Conservation (phyloP, 2,797 vertebrate genomes). For the Acanthiza pusilla region DNA sequence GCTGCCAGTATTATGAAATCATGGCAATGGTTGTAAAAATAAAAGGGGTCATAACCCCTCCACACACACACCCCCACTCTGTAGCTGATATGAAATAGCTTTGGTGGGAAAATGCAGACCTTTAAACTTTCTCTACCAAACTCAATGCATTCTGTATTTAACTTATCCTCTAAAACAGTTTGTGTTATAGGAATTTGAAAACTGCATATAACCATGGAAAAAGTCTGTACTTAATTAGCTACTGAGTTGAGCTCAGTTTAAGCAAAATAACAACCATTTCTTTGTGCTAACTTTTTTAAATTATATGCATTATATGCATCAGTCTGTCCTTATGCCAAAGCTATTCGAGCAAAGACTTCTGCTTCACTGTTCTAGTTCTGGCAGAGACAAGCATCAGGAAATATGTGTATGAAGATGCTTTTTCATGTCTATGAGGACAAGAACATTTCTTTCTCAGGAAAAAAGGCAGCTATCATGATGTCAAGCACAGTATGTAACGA, state of each 20-base stretch:
- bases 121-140: slow-evolving; percentile 80
- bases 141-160: slow-evolving; percentile 77
- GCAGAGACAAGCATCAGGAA: slow-evolving; percentile 17
- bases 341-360: neutral
- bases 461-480: neutral
- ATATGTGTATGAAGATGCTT: slow-evolving; percentile 25
- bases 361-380: slow-evolving; percentile 34
- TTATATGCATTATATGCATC: slow-evolving; percentile 61
- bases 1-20: slow-evolving; percentile 80
- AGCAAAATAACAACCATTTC: slow-evolving; percentile 66
- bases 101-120: slow-evolving; percentile 86
- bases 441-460: neutral
- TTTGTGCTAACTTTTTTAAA: slow-evolving; percentile 65
- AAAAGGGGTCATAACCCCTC: slow-evolving; percentile 78
- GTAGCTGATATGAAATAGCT: slow-evolving; percentile 79
- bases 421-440: slow-evolving; percentile 3
- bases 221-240: slow-evolving; percentile 72
- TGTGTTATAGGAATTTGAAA: slow-evolving; percentile 76
- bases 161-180: slow-evolving; percentile 74
- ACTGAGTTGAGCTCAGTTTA: slow-evolving; percentile 44
- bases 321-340: slow-evolving; percentile 48
- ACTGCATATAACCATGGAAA: slow-evolving; percentile 66
- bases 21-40: slow-evolving; percentile 81
- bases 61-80: slow-evolving; percentile 78
- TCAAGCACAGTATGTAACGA: neutral